Evolutionary conservation across 2,888 invertebrate genomes (phyloP), one percentile per base, ranked within the genome.

Genomic region (Mamestra brassicae): DNA sequence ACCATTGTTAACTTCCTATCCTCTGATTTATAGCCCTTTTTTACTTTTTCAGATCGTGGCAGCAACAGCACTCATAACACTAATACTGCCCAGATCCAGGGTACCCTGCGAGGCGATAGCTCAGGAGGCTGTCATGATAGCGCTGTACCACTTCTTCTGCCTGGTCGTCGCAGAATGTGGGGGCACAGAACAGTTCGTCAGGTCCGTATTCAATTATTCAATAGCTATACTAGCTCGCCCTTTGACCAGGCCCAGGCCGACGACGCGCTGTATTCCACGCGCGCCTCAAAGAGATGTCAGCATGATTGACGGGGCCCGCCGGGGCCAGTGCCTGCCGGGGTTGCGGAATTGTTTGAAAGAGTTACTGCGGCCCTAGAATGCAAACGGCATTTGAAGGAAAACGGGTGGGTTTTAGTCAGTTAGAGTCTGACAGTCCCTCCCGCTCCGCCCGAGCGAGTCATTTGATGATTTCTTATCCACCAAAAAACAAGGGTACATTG

Each of bases 111-210:
- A 98, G 92, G 97, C 97, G 0, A 92, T 98, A 64, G 97, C 97
- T 4, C 98, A 98, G 91, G 97, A 97, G 75, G 97, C 97, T 67
- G 97, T 98, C 80, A 97, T 97, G 97, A 96, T 97, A 61, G 97
- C 97, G 13, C 95, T 98, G 94, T 98, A 98, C 92, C 97, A 98
- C 80, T 94, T 98, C 84, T 98, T 97, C 94, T 97, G 97, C 82
- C 93, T 98, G 79, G 95, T 98, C 85, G 95, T 98, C 50, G 97
- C 97, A 7, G 97, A 97, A 87, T 97, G 97, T 80, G 97, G 97
- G 0, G 97, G 97, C 0, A 96, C 96, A 78, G 97, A 97, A 13
- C 97, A 97, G 89, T 91, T 97, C 11, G 95, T 97, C 76, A 95
- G 95, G 97, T 96, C 85, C 84, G 83, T 78, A 74, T 70, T 54